A percentile compares a stretch with the other conserved stretches of the same genome.
These are phyloP conservation scores for Eubasilissa splendida DNA, from an alignment of 2,888 invertebrate species.

Conservation along the genomic window DNA sequence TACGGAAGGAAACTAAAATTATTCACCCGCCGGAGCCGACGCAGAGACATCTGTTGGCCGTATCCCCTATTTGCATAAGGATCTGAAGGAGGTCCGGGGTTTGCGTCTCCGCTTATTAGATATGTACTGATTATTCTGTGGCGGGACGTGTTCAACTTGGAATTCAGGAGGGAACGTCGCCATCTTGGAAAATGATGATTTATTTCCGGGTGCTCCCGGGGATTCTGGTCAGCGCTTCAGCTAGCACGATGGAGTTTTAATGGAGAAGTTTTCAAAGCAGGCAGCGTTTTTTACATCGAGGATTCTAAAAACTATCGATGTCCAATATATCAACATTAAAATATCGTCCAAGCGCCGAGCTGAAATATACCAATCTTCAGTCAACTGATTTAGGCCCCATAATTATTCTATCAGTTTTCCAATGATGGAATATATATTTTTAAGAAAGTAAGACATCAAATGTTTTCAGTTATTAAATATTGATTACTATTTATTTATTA, in stretches of 20 bases:
- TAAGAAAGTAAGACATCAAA: no score
- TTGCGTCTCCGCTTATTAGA: slow-evolving; percentile 27
- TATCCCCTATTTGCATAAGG: slow-evolving; percentile 33
- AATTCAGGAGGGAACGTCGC: slow-evolving; percentile 9
- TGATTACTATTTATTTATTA: no score
- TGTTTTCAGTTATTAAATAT: no score
- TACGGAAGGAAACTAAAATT: slow-evolving; percentile 31
- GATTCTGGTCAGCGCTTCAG: slow-evolving; percentile 23
- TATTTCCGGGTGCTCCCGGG: slow-evolving; percentile 1
- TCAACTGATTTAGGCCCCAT: no score
- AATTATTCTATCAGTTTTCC: no score
- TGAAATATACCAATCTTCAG: no score
- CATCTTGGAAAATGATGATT: slow-evolving; percentile 24
- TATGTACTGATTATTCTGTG: slow-evolving; percentile 26
- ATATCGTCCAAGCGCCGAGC: no score
- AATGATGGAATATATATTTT: no score
- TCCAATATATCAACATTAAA: no score
- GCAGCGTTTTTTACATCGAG: no score
- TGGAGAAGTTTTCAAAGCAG: not conserved
- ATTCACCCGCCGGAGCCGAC: slow-evolving; percentile 14
- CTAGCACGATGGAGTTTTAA: slow-evolving; percentile 29
- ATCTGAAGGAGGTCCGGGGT: not conserved
- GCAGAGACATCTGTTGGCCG: slow-evolving; percentile 32
- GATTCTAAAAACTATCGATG: no score
- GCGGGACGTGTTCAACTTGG: slow-evolving; percentile 15